Conservation (phyloP, 2,888 invertebrate species). For the Lochmaea crataegi region DNA sequence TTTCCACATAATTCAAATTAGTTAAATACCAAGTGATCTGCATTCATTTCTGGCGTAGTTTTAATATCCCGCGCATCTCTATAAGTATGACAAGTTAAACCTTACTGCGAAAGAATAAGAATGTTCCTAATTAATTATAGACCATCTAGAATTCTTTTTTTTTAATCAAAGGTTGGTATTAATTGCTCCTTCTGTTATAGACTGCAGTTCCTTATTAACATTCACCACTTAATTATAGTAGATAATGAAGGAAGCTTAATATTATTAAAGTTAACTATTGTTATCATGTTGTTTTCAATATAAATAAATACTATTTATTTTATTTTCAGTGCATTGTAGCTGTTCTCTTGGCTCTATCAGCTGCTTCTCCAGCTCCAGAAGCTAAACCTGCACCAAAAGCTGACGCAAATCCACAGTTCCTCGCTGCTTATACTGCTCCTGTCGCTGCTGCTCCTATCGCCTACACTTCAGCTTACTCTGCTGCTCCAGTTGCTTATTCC, state of each 20-base stretch:
- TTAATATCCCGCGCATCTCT: too few species aligned
- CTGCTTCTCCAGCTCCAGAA: slow-evolving; percentile 23
- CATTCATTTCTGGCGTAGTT: too few species aligned
- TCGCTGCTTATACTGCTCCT: slow-evolving; percentile 21
- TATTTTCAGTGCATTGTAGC: slow-evolving; percentile 15
- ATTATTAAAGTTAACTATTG: too few species aligned
- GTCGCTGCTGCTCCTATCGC: slow-evolving; percentile 11
- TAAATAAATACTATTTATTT: neutral
- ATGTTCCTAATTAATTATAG: too few species aligned
- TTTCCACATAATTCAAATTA: too few species aligned
- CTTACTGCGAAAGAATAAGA: too few species aligned
- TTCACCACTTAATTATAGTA: neutral
- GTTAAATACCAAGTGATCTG: too few species aligned
- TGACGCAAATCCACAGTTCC: neutral
- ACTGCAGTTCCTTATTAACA: neutral
- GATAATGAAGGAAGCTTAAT: too few species aligned
- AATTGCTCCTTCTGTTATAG: too few species aligned
- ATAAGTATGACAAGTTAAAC: too few species aligned
- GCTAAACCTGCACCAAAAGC: slow-evolving; percentile 22
- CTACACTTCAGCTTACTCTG: slow-evolving; percentile 23
- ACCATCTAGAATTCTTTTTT: too few species aligned
- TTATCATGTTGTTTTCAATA: neutral
- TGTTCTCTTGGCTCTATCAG: slow-evolving; percentile 11
- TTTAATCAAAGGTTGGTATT: too few species aligned
- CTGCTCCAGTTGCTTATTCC: slow-evolving; percentile 22